Conservation (phyloP, 1,140 invertebrate genomes). For the Campodea augens region DNA sequence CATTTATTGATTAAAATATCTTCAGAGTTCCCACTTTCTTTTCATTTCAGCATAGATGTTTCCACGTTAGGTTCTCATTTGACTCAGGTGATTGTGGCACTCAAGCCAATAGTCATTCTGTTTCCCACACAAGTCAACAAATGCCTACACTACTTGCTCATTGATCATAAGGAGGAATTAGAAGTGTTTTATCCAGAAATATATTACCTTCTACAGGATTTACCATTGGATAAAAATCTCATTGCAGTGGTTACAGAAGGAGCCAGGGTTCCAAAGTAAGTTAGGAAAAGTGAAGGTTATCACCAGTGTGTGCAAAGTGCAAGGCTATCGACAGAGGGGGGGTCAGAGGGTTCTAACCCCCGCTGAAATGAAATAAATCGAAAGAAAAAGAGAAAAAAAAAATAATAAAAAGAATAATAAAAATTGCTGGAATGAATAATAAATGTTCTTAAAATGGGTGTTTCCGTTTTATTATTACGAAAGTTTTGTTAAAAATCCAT, state of each 20-base stretch:
- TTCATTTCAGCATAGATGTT: conserved; percentile 42
- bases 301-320: conserved; percentile 26
- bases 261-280: background rate
- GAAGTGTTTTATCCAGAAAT: conserved; percentile 51
- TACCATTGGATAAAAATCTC: conserved; percentile 26
- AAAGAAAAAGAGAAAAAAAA: no score
- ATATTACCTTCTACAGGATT: conserved; percentile 62
- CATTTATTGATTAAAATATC: background rate
- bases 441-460: no score
- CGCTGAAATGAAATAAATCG: no score
- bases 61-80: conserved; percentile 53
- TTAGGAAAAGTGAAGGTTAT: background rate
- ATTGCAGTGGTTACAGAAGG: background rate
- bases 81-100: conserved; percentile 59
- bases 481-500: no score
- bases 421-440: conserved; percentile 4
- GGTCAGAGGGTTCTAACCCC: no score
- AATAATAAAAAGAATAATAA: conserved; percentile 7
- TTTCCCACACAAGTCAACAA: conserved; percentile 47
- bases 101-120: conserved; percentile 47
- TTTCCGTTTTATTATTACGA: no score
- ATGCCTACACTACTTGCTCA: conserved; percentile 57
- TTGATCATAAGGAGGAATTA: conserved; percentile 46
- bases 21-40: conserved; percentile 7
- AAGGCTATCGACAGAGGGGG: conserved; percentile 29